Conservation (phyloP, 2,888 invertebrate genomes). For the Pyrochroa serraticornis region DNA sequence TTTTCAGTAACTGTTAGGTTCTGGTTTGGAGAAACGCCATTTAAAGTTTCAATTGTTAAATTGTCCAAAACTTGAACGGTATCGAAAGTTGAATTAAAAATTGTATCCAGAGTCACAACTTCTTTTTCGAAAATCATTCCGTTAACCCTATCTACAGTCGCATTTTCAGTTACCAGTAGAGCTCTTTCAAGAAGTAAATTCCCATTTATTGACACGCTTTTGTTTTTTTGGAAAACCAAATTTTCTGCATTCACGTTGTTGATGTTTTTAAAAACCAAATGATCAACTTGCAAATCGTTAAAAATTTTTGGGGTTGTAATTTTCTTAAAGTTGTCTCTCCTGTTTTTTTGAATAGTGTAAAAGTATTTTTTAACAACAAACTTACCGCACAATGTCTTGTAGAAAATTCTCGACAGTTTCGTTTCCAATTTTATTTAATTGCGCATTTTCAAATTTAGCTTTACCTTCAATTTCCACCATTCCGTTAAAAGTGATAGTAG, state of each 20-base stretch:
- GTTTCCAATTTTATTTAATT: constrained; percentile 47
- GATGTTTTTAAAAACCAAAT: constrained; percentile 44
- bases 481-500: constrained; percentile 50
- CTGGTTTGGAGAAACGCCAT: constrained; percentile 15
- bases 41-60: constrained; percentile 35
- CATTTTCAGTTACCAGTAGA: constrained; percentile 34
- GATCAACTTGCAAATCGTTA: constrained; percentile 41
- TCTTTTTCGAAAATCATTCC: constrained; percentile 37
- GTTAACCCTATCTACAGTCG: constrained; percentile 37
- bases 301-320: constrained; percentile 49
- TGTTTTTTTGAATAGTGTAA: constrained; percentile 31
- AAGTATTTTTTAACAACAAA: constrained; percentile 20
- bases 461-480: constrained; percentile 47
- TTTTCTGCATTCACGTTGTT: constrained; percentile 43
- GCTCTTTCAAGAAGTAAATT: constrained; percentile 42
- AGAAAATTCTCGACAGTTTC: constrained; percentile 45
- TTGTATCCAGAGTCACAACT: constrained; percentile 32
- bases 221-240: constrained; percentile 38
- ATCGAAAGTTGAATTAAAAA: constrained; percentile 37
- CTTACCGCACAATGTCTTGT: constrained; percentile 44
- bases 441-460: constrained; percentile 43
- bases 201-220: constrained; percentile 41
- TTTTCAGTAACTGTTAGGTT: constrained; percentile 24
- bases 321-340: constrained; percentile 36
- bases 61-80: constrained; percentile 32